Conservation (phyloP, 2,888 invertebrate species). For the Netelia virgata region DNA sequence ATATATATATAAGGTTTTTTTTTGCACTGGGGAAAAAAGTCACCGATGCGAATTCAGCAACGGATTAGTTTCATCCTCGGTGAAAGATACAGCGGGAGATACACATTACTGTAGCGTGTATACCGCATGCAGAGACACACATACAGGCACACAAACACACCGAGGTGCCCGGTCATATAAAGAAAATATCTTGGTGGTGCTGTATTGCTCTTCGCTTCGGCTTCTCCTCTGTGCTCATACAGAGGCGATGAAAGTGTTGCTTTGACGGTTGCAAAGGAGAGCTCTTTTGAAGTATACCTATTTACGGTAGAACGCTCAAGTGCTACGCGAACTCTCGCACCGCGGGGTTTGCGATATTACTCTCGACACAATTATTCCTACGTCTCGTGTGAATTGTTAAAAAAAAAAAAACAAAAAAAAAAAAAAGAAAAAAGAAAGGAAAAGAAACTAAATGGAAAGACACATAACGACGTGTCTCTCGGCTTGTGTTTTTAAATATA, state of each 20-base stretch:
- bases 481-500: too few species aligned
- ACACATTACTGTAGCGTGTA: neutral
- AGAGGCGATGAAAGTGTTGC: slow-evolving; percentile 51
- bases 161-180: slow-evolving; percentile 22
- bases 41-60: slow-evolving; percentile 68
- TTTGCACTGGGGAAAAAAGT: slow-evolving; percentile 61
- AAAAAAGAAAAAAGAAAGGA: neutral
- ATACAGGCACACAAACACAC: neutral
- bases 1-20: too few species aligned
- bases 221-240: slow-evolving; percentile 20
- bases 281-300: slow-evolving; percentile 64
- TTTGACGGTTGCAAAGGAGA: slow-evolving; percentile 49
- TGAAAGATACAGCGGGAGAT: slow-evolving; percentile 51
- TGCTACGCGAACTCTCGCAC: slow-evolving; percentile 31
- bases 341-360: slow-evolving; percentile 52
- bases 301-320: slow-evolving; percentile 65
- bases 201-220: slow-evolving; percentile 34
- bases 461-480: neutral
- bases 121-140: neutral
- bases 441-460: neutral
- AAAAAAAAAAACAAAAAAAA: slow-evolving; percentile 1
- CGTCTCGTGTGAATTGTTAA: slow-evolving; percentile 19
- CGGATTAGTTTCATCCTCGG: slow-evolving; percentile 73
- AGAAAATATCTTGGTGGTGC: slow-evolving; percentile 51
- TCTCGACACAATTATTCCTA: slow-evolving; percentile 56